Evolutionary conservation across 2,888 invertebrate species (phyloP).

Genomic region (Carpatolechia fugitivella): DNA sequence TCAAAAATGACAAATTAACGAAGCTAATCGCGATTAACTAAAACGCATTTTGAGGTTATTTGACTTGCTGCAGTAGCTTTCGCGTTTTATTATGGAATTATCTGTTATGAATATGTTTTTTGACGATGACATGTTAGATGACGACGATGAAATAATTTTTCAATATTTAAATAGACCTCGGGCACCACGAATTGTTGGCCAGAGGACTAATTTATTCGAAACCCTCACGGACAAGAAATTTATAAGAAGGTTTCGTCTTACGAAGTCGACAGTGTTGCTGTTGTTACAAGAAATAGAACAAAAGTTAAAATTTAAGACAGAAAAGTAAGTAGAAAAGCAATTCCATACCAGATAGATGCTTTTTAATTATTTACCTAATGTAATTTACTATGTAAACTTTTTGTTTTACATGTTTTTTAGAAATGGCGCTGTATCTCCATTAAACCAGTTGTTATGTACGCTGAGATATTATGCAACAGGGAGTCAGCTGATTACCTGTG

Average conservation of each 20-base stretch:
- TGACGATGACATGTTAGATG: not conserved
- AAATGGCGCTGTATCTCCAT: not conserved
- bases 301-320: not conserved
- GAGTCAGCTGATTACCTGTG: slow-evolving; percentile 1
- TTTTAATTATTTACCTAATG: too few species aligned
- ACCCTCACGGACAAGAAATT: not conserved
- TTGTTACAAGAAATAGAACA: not conserved
- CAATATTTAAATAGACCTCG: not conserved
- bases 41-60: too few species aligned
- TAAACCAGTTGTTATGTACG: slow-evolving; percentile 13
- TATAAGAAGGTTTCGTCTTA: not conserved
- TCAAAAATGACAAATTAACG: too few species aligned
- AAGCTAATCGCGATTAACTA: too few species aligned
- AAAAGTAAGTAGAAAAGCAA: not conserved
- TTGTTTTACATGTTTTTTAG: not conserved
- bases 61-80: too few species aligned
- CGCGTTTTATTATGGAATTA: too few species aligned
- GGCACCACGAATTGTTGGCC: not conserved
- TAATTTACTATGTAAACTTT: too few species aligned
- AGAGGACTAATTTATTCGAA: not conserved
- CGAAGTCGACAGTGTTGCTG: not conserved
- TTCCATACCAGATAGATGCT: too few species aligned
- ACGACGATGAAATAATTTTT: not conserved
- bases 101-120: not conserved
- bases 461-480: slow-evolving; percentile 16